phyloP scores from a whole-genome alignment of 2,888 invertebrate genomes.

The Notocelia uddmanniana region DNA sequence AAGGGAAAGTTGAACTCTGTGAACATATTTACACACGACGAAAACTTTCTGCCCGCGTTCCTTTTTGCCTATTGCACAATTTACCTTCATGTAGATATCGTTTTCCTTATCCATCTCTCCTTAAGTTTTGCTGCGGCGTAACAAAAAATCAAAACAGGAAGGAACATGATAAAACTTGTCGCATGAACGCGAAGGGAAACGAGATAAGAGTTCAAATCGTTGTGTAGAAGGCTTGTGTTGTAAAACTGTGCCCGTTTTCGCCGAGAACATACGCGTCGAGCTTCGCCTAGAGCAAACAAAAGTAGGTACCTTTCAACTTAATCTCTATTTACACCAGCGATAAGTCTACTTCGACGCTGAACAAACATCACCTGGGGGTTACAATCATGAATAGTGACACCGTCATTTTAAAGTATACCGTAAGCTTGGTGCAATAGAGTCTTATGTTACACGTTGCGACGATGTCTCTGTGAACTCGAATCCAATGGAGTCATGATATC shows the following conservation, averaged over 20 bases:
- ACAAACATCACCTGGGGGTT: slow-evolving; percentile 61
- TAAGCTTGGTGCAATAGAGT: slow-evolving; percentile 47
- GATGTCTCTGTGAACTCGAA: slow-evolving; percentile 46
- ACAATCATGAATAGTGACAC: slow-evolving; percentile 54
- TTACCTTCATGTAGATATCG: not conserved
- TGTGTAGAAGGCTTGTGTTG: slow-evolving; percentile 25
- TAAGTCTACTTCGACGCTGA: slow-evolving; percentile 60
- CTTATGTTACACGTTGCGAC: slow-evolving; percentile 28
- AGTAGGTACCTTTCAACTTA: slow-evolving; percentile 54
- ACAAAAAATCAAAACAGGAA: slow-evolving; percentile 40
- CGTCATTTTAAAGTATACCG: slow-evolving; percentile 45
- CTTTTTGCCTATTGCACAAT: not conserved
- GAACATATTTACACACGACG: not conserved
- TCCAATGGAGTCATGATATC: slow-evolving; percentile 59
- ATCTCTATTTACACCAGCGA: slow-evolving; percentile 60
- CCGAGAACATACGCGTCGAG: slow-evolving; percentile 46
- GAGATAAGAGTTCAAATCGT: slow-evolving; percentile 37
- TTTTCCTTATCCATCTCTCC: not conserved
- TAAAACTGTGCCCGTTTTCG: slow-evolving; percentile 35
- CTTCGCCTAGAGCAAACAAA: slow-evolving; percentile 49
- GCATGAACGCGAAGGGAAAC: slow-evolving; percentile 29
- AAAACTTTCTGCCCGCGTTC: not conserved
- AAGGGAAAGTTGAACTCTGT: not conserved
- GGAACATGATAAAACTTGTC: slow-evolving; percentile 43
- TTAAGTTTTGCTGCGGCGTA: slow-evolving; percentile 1